Evolutionary conservation across 2,113 vertebrate genomes (phyloP).

Genomic region (Peromyscus maniculatus): DNA sequence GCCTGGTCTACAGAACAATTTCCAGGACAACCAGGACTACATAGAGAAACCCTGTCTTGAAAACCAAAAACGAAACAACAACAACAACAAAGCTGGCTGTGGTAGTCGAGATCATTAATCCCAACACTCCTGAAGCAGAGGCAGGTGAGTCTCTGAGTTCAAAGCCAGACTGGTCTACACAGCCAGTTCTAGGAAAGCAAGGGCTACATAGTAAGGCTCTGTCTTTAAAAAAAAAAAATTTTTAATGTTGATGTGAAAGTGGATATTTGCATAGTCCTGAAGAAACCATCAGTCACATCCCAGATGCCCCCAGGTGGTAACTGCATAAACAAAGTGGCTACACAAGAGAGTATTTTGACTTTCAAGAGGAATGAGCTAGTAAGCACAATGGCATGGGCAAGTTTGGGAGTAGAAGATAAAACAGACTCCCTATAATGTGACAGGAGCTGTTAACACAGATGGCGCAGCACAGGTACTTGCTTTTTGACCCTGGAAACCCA

Average conservation of each 20-base stretch:
- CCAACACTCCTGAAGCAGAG: background rate
- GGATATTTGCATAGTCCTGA: background rate
- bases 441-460: background rate
- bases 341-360: background rate
- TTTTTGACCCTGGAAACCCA: background rate
- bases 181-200: background rate
- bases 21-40: background rate
- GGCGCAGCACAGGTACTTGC: background rate
- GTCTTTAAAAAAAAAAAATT: background rate
- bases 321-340: background rate
- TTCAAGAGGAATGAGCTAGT: background rate
- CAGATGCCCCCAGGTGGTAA: background rate
- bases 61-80: background rate
- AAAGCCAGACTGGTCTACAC: background rate
- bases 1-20: background rate
- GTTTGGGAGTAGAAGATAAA: background rate
- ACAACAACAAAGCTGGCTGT: background rate
- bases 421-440: background rate
- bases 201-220: background rate
- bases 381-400: background rate
- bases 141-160: background rate
- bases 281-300: background rate
- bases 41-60: background rate
- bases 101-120: background rate
- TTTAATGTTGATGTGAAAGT: conserved; percentile 21